These are phyloP conservation scores for Sericinus montela DNA, from an alignment of 2,888 invertebrate genomes.

Conservation along the genomic window DNA sequence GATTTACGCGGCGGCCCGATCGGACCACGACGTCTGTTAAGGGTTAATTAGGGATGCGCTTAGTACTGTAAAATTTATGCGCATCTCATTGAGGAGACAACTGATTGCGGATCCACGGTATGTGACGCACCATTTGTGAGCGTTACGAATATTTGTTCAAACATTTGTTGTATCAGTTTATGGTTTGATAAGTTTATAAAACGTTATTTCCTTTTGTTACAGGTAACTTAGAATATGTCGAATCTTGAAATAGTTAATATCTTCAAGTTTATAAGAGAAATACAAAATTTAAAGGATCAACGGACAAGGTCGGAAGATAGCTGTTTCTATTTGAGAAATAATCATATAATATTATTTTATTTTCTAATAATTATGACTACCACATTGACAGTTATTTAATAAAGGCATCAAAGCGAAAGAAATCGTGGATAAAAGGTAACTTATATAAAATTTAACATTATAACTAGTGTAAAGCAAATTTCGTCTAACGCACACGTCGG, in stretches of 20 bases:
- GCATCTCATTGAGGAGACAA: conserved; percentile 42
- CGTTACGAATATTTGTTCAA: conserved; percentile 29
- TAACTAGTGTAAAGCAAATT: background rate
- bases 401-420: too few relatives aligned
- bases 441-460: too few relatives aligned
- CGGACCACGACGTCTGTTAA: conserved; percentile 47
- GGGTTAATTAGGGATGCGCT: conserved; percentile 69
- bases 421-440: too few relatives aligned
- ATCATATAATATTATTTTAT: too few relatives aligned
- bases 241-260: too few relatives aligned
- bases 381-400: too few relatives aligned
- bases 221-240: background rate
- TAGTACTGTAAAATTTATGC: conserved; percentile 57
- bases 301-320: too few relatives aligned
- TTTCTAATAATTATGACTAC: too few relatives aligned
- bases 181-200: background rate
- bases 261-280: too few relatives aligned
- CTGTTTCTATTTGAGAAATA: too few relatives aligned
- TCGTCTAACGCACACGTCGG: background rate
- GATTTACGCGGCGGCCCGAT: conserved; percentile 52
- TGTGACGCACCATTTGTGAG: conserved; percentile 32
- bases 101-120: conserved; percentile 41
- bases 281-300: too few relatives aligned
- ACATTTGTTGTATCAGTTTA: conserved; percentile 7
- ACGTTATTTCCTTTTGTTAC: conserved; percentile 3